A percentile compares a stretch with the other conserved stretches of the same genome.
phyloP scores from a whole-genome alignment of 1,140 invertebrate species.

The Cotesia glomerata region DNA sequence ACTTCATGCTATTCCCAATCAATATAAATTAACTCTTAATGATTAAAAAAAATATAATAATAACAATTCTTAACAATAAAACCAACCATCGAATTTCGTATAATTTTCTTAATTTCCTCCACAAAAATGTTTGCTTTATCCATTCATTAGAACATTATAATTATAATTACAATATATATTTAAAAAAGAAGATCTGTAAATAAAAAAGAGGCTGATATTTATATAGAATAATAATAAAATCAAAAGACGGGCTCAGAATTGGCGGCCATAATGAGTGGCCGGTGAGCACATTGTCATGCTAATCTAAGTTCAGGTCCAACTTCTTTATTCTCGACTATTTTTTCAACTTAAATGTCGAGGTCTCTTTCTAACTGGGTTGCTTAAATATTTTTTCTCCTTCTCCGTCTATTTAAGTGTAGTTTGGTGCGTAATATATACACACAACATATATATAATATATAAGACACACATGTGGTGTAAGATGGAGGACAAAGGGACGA shows the following conservation, averaged over 20 bases:
- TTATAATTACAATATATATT: too few species aligned
- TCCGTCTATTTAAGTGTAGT: conserved; percentile 23
- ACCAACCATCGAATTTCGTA: too few species aligned
- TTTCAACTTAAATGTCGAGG: neutral
- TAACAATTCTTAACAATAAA: too few species aligned
- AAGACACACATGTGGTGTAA: conserved; percentile 40
- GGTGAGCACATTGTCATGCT: conserved; percentile 59
- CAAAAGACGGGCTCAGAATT: conserved; percentile 31
- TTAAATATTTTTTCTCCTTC: conserved; percentile 28
- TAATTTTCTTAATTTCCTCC: too few species aligned
- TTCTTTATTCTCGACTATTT: conserved; percentile 31
- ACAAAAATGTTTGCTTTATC: too few species aligned
- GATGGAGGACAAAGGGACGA: conserved; percentile 49
- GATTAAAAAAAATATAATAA: too few species aligned
- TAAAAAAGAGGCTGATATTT: neutral
- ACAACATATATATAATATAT: too few species aligned
- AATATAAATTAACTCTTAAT: too few species aligned
- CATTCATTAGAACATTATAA: too few species aligned
- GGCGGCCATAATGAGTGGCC: conserved; percentile 57
- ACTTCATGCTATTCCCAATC: too few species aligned
- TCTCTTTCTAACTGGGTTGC: conserved; percentile 8
- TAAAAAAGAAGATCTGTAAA: too few species aligned
- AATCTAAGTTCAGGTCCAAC: conserved; percentile 47
- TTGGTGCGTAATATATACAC: too few species aligned
- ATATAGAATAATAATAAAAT: neutral